phyloP scores from a whole-genome alignment of 2,888 invertebrate genomes.

The Gnatocerus cornutus region DNA sequence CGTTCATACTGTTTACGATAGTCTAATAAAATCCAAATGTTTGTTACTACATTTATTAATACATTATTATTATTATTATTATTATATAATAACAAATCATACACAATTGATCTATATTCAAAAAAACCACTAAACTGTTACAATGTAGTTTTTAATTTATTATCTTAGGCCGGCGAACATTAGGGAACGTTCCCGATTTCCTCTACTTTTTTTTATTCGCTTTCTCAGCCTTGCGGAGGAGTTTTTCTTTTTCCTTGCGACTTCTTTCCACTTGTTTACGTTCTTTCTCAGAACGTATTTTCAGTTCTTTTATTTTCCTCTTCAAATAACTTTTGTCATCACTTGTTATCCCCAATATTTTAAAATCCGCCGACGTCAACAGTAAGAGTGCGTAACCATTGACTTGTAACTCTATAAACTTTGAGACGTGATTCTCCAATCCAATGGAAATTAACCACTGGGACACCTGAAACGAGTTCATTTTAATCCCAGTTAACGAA shows the following conservation, averaged over 20 bases:
- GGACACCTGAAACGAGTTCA: conserved; percentile 87
- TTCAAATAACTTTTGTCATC: conserved; percentile 90
- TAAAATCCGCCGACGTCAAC: conserved; percentile 93
- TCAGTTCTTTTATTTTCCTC: conserved; percentile 88
- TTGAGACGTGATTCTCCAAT: conserved; percentile 89
- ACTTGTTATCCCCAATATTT: conserved; percentile 85
- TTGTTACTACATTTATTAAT: conserved; percentile 4
- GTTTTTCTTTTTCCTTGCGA: conserved; percentile 86
- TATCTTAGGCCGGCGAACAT: conserved; percentile 8
- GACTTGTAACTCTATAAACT: conserved; percentile 91
- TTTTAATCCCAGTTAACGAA: too few species aligned
- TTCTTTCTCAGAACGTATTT: conserved; percentile 82
- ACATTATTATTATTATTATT: conserved; percentile 2
- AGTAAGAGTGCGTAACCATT: conserved; percentile 90
- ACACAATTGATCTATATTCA: conserved; percentile 3
- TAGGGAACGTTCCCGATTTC: neutral
- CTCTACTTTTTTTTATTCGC: conserved; percentile 76
- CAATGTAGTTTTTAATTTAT: neutral
- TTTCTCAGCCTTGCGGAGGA: conserved; percentile 88
- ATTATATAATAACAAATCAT: conserved; percentile 10
- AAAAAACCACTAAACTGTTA: conserved; percentile 1
- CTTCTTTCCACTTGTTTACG: conserved; percentile 88
- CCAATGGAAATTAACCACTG: conserved; percentile 91
- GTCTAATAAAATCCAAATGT: neutral
- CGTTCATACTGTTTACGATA: neutral